These are phyloP conservation scores for Halcyon senegalensis DNA, from an alignment of 2,113 vertebrate genomes.

Conservation along the genomic window DNA sequence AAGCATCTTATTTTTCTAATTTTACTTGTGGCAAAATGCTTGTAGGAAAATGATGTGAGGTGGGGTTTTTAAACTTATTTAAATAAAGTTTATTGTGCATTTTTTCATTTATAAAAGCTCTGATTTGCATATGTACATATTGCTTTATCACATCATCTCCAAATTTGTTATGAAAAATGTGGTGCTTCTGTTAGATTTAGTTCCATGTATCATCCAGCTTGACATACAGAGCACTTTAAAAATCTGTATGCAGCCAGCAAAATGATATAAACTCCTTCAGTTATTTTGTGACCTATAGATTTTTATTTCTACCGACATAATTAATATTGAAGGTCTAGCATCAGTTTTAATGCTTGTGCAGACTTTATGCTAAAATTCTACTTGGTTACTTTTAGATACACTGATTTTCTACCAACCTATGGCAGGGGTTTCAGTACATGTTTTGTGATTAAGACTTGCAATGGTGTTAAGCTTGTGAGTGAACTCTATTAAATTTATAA, in stretches of 20 bases:
- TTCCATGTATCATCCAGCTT: conserved; percentile 2
- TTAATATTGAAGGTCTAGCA: conserved; percentile 50
- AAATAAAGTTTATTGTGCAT: not conserved
- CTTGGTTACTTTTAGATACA: not conserved
- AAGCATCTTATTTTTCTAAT: conserved; percentile 22
- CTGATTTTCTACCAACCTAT: not conserved
- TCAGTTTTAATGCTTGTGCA: conserved; percentile 44
- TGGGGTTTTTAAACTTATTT: not conserved
- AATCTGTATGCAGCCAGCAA: conserved; percentile 39
- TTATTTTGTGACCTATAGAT: conserved; percentile 58
- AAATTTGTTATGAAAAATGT: conserved; percentile 9
- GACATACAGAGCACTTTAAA: conserved; percentile 46
- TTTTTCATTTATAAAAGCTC: conserved; percentile 5
- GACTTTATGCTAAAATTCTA: conserved; percentile 22
- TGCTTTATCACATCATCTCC: not conserved
- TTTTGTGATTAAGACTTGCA: not conserved
- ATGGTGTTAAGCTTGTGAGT: not conserved
- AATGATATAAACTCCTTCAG: conserved; percentile 47
- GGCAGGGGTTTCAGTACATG: conserved; percentile 16
- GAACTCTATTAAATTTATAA: not conserved
- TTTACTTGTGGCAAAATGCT: not conserved
- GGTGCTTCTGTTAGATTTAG: conserved; percentile 38
- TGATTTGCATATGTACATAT: not conserved
- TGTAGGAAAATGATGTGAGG: not conserved
- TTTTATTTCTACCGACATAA: conserved; percentile 56